These are phyloP conservation scores for Schizopygopsis malacanthus DNA, from an alignment of 2,797 vertebrate genomes.

Conservation along the genomic window DNA sequence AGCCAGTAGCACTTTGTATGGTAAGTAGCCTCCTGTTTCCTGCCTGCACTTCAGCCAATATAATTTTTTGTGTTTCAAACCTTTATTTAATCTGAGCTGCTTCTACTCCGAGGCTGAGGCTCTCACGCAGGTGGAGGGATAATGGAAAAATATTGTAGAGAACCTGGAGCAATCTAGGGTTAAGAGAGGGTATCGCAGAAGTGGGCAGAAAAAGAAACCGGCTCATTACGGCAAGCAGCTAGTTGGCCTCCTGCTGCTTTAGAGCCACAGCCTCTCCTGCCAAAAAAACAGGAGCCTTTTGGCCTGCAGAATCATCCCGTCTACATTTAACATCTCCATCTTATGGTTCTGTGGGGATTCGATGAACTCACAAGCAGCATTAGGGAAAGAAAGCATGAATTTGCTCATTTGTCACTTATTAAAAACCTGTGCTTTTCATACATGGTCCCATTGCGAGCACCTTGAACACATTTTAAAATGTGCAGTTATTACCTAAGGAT, in stretches of 20 bases:
- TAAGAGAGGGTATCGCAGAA: conserved; percentile 33
- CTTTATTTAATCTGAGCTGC: conserved; percentile 41
- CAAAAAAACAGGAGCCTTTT: background rate
- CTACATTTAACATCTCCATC: conserved; percentile 22
- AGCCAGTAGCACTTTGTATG: conserved; percentile 48
- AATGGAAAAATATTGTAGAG: conserved; percentile 33
- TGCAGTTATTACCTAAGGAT: background rate
- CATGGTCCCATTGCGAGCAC: background rate
- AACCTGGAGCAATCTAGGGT: conserved; percentile 45
- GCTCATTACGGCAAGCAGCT: conserved; percentile 27
- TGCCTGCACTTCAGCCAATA: conserved; percentile 30
- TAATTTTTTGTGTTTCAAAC: conserved; percentile 14
- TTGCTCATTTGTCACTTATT: background rate
- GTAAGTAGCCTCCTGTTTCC: conserved; percentile 48
- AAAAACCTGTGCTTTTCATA: background rate
- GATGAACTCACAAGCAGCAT: background rate
- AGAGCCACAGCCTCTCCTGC: background rate
- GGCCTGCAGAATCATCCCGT: background rate
- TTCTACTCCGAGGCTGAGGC: conserved; percentile 17
- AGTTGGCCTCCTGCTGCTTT: conserved; percentile 14
- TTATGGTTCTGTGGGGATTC: background rate
- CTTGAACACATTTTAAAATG: background rate
- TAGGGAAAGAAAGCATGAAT: background rate
- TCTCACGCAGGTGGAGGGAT: conserved; percentile 28
- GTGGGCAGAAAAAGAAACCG: conserved; percentile 20